A percentile compares a stretch with the other conserved stretches of the same genome.
phyloP scores from a whole-genome alignment of 2,797 vertebrate species.

The Hirundo rustica region DNA sequence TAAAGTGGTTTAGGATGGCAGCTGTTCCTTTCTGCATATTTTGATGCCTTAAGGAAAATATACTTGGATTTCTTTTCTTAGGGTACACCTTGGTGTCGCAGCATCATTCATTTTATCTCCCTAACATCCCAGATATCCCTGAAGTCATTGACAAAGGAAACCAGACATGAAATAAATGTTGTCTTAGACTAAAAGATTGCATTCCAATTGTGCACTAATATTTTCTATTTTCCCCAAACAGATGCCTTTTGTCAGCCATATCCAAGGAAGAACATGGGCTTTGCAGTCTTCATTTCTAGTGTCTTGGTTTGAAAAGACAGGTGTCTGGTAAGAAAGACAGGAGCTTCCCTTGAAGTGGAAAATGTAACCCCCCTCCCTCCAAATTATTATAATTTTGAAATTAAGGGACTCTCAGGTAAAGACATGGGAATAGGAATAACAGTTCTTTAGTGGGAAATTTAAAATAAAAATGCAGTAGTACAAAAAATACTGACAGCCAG shows the following conservation, averaged over 20 bases:
- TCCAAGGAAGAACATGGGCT: not conserved
- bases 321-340: no score
- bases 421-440: no score
- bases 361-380: no score
- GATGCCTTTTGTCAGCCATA: not conserved
- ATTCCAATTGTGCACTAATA: not conserved
- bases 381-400: no score
- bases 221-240: not conserved
- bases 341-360: no score
- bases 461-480: no score
- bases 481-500: no score
- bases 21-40: not conserved
- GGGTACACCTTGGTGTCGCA: not conserved
- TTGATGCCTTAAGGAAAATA: not conserved
- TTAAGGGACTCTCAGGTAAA: no score
- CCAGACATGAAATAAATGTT: not conserved
- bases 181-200: not conserved
- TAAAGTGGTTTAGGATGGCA: not conserved
- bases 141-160: not conserved
- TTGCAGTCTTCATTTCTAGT: not conserved
- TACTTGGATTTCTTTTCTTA: not conserved
- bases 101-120: not conserved
- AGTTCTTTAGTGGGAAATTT: no score
- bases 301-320: no score
- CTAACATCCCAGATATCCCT: not conserved